Conservation (phyloP, 2,797 vertebrate species). For the Melanotaenia maccullochi region DNA sequence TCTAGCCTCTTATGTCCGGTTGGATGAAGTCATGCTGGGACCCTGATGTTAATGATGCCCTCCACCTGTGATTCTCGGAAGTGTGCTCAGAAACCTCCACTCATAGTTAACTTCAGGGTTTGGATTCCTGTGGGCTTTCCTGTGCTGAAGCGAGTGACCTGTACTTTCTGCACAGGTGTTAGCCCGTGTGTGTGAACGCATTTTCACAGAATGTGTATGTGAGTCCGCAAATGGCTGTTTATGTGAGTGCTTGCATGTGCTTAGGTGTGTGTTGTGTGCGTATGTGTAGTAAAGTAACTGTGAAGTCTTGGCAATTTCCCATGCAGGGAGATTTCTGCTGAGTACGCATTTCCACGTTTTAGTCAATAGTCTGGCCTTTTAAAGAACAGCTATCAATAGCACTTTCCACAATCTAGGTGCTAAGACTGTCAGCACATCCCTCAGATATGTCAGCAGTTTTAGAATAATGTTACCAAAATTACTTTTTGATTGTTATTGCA, state of each 20-base stretch:
- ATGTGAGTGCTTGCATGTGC: constrained; percentile 7
- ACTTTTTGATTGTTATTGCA: constrained; percentile 60
- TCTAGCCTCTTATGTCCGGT: neutral
- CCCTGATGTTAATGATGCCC: constrained; percentile 10
- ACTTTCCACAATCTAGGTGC: constrained; percentile 66
- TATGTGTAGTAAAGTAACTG: constrained; percentile 33
- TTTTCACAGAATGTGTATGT: constrained; percentile 15
- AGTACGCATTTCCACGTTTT: constrained; percentile 72
- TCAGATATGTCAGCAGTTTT: constrained; percentile 73
- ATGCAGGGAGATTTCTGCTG: constrained; percentile 74
- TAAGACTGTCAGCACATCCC: constrained; percentile 70
- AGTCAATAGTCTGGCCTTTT: constrained; percentile 67
- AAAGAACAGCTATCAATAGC: constrained; percentile 76
- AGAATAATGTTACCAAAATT: constrained; percentile 62
- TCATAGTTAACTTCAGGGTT: constrained; percentile 27
- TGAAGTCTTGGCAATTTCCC: constrained; percentile 58
- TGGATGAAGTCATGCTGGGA: constrained; percentile 9
- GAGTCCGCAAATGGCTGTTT: constrained; percentile 4
- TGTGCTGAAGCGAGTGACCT: constrained; percentile 58
- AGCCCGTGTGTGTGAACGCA: constrained; percentile 1
- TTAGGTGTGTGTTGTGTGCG: constrained; percentile 20
- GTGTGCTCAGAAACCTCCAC: constrained; percentile 66
- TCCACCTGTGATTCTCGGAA: constrained; percentile 54
- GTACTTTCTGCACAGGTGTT: constrained; percentile 48
- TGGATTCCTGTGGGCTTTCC: constrained; percentile 77